Evolutionary conservation across 2,888 invertebrate genomes (phyloP).

Genomic region (Rhorus exstirpatorius): DNA sequence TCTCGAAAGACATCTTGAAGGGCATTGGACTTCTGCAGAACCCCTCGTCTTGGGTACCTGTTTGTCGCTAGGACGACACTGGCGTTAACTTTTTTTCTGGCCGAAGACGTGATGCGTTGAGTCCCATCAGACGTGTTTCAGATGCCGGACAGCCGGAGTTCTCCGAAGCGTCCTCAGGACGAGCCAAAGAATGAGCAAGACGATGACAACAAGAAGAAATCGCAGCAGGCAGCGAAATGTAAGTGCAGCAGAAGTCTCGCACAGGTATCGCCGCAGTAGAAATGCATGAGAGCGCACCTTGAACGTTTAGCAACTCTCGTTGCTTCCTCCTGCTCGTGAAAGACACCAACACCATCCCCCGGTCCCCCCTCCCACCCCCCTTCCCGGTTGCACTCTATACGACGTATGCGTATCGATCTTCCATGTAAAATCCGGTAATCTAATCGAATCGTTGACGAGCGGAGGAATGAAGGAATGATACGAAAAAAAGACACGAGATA

Average conservation of each 20-base stretch:
- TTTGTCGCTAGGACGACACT: constrained; percentile 74
- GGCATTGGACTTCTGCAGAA: constrained; percentile 64
- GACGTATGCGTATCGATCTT: constrained; percentile 46
- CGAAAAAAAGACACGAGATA: constrained; percentile 43
- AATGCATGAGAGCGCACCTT: constrained; percentile 32
- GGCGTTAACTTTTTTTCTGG: constrained; percentile 75
- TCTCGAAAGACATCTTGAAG: constrained; percentile 74
- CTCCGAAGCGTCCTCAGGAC: constrained; percentile 68
- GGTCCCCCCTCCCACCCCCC: constrained; percentile 4
- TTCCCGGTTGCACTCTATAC: constrained; percentile 3
- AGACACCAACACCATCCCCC: too few species aligned
- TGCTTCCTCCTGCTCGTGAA: constrained; percentile 22
- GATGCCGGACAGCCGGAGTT: constrained; percentile 73
- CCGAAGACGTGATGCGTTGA: constrained; percentile 62
- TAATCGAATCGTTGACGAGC: constrained; percentile 65
- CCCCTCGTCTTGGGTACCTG: constrained; percentile 54
- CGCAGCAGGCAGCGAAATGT: constrained; percentile 69
- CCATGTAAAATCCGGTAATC: constrained; percentile 62
- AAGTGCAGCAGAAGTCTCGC: constrained; percentile 75
- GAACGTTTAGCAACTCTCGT: constrained; percentile 62
- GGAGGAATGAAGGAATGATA: constrained; percentile 25
- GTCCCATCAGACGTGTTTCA: constrained; percentile 72
- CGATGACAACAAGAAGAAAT: constrained; percentile 70
- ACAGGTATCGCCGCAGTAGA: constrained; percentile 47
- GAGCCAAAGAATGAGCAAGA: constrained; percentile 66